Evolutionary conservation across 2,888 invertebrate genomes (phyloP).

Genomic region (Lepidochrysops patricia): DNA sequence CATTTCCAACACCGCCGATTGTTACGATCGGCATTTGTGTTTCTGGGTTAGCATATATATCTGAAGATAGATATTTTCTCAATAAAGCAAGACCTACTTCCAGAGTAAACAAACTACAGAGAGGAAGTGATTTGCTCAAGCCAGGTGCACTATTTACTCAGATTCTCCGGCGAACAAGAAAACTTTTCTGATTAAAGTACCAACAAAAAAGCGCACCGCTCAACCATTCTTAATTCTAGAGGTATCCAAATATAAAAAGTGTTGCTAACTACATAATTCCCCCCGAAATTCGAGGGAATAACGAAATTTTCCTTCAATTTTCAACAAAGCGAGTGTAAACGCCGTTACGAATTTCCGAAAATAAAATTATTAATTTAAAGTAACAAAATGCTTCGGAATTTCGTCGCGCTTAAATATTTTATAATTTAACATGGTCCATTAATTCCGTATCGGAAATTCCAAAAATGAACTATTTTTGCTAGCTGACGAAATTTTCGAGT

Average conservation of each 20-base stretch:
- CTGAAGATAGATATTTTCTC: conserved; percentile 19
- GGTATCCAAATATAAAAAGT: conserved; percentile 55
- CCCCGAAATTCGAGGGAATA: neutral
- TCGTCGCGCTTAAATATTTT: neutral
- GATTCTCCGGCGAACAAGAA: conserved; percentile 35
- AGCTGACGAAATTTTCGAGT: no score
- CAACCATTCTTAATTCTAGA: conserved; percentile 66
- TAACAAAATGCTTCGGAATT: neutral
- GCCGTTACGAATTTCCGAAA: neutral
- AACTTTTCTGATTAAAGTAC: conserved; percentile 62
- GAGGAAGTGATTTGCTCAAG: conserved; percentile 29
- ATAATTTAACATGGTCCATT: neutral
- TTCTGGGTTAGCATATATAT: conserved; percentile 3
- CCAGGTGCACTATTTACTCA: conserved; percentile 43
- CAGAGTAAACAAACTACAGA: conserved; percentile 37
- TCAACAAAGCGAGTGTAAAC: neutral
- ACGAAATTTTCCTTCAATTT: neutral
- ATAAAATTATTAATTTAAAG: conserved; percentile 1
- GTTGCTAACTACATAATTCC: neutral
- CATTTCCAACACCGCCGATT: neutral
- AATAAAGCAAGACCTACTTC: conserved; percentile 30
- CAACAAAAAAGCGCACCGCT: conserved; percentile 54
- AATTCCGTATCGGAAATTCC: neutral
- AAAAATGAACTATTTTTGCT: no score
- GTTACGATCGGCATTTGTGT: neutral